Evolutionary conservation across 2,888 invertebrate genomes (phyloP), one percentile per base, ranked within the genome.

Genomic region (Poecilus cupreus): DNA sequence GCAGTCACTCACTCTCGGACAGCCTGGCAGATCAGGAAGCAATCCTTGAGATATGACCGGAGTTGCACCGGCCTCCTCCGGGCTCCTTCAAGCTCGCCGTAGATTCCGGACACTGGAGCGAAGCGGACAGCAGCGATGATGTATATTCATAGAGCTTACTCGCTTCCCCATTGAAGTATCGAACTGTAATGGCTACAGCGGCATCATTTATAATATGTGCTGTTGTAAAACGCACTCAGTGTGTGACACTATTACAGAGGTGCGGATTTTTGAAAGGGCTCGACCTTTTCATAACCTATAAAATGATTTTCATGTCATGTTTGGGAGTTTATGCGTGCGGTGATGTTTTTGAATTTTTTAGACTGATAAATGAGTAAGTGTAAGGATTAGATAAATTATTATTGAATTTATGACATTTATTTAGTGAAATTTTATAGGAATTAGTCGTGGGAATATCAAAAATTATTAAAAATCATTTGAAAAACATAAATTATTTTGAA

Each of bases 31-130:
- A 88, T 81, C 88, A 87, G 83, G 88, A 88, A 70, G 85, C 87
- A 16, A 86, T 88, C 68, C 86, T 88, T 83, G 88, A 89, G 85
- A 89, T 89, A 86, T 89, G 88, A 89, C 88, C 88, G 83, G 87
- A 88, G 84, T 82, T 87, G 22, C 87, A 88, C 82, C 86, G 85
- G 82, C 84, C 86, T 76, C 87, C 80, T 13, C 8, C 87, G 46
- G 87, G 88, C 82, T 83, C 87, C 72, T 87, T 86, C 83, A 86
- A 85, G 83, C 87, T 87, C 83, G 86, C 87, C 83, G 85, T 87
- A 68, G 87, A 87, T 83, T 87, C 87, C 81, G 87, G 87, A 22
- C 86, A 86, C 79, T 87, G 87, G 87, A 87, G 86, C 82, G 87
- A 87, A 82, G 82, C 85, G 51, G 87, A 87, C 78, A 85, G 84